These are phyloP conservation scores for Hydroisotoma schaefferi DNA, from an alignment of 2,888 invertebrate species.

Conservation along the genomic window DNA sequence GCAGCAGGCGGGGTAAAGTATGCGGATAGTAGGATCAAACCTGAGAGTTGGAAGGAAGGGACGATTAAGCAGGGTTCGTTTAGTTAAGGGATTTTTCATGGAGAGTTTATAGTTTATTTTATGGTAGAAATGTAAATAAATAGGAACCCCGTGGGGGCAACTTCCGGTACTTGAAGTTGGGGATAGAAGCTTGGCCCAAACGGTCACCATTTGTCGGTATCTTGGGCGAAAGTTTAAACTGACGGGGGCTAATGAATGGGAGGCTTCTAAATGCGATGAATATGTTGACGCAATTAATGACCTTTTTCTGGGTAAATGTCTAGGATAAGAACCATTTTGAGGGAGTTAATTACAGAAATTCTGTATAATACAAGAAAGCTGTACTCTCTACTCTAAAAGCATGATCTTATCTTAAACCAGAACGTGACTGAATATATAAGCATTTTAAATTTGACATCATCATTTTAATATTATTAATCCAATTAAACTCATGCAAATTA, in stretches of 20 bases:
- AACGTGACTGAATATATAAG: no score
- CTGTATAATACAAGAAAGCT: no score
- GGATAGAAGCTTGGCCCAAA: constrained; percentile 47
- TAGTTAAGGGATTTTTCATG: not conserved
- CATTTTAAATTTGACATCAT: no score
- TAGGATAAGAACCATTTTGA: not conserved
- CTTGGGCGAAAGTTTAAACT: constrained; percentile 47
- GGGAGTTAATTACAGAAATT: not conserved
- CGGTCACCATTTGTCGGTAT: constrained; percentile 48
- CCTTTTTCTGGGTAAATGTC: constrained; percentile 21
- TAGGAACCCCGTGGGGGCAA: constrained; percentile 34
- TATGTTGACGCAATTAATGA: constrained; percentile 29
- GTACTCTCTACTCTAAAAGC: no score
- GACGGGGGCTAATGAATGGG: constrained; percentile 42
- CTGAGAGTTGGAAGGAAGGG: constrained; percentile 27
- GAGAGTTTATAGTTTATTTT: no score
- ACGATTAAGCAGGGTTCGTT: constrained; percentile 6
- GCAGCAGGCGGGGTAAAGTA: constrained; percentile 36
- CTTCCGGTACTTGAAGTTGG: constrained; percentile 48
- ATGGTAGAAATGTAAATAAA: not conserved
- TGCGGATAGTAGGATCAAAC: constrained; percentile 26
- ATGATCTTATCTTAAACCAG: no score
- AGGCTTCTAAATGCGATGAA: constrained; percentile 36
- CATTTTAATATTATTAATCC: no score
- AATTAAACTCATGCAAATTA: no score